These are phyloP conservation scores for Dicrurus megarhynchus DNA, from an alignment of 2,113 vertebrate genomes.

Conservation along the genomic window DNA sequence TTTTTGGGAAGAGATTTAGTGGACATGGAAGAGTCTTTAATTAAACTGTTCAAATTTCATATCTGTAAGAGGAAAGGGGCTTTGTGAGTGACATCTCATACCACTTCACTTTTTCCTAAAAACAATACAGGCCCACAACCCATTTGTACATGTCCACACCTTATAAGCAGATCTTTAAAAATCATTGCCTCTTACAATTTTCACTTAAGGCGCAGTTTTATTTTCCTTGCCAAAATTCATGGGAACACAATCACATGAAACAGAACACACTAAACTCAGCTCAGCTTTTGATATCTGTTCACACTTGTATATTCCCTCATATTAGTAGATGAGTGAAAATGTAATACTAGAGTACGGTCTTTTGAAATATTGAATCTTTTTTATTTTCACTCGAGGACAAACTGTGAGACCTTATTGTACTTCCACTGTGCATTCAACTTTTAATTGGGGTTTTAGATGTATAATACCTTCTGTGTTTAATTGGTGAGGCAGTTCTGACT, in stretches of 20 bases:
- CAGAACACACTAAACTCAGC: not conserved
- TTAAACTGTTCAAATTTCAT: not conserved
- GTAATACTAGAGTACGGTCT: not conserved
- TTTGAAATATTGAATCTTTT: not conserved
- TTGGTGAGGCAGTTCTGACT: not conserved
- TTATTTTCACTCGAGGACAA: not conserved
- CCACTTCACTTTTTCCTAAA: not conserved
- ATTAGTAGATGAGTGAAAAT: not conserved
- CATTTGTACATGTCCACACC: not conserved
- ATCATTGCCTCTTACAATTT: not conserved
- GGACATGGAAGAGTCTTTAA: not conserved
- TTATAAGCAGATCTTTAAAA: not conserved
- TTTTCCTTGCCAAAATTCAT: not conserved
- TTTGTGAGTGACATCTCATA: not conserved
- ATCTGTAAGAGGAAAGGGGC: not conserved
- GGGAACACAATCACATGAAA: not conserved
- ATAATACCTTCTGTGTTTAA: not conserved
- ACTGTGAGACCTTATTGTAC: not conserved
- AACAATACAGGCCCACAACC: not conserved
- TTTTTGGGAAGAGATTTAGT: not conserved
- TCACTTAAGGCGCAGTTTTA: not conserved
- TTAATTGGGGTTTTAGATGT: constrained; percentile 6
- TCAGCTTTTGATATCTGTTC: not conserved
- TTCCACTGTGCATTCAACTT: not conserved
- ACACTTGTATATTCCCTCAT: not conserved